These are phyloP conservation scores for Smittia sp. DNA, from an alignment of 2,888 invertebrate species.

Conservation along the genomic window DNA sequence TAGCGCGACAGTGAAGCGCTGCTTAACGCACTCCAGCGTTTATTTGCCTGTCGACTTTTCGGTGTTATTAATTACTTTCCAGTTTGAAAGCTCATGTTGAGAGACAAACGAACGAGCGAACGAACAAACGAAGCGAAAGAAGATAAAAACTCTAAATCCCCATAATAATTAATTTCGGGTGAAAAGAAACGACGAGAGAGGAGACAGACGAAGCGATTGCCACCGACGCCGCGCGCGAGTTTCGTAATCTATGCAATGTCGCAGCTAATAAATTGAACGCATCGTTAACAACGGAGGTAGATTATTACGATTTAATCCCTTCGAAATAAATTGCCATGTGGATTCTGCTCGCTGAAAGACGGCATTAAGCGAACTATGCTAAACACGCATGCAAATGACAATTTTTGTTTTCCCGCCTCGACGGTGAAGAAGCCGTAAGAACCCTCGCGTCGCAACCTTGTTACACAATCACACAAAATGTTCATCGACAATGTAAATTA, in stretches of 20 bases:
- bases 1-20: not conserved
- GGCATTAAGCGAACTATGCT: not conserved
- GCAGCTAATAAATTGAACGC: conserved; percentile 38
- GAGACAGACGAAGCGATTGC: not conserved
- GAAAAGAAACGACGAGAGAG: too few relatives aligned
- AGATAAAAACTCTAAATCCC: conserved; percentile 18
- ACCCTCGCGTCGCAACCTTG: conserved; percentile 15
- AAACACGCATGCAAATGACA: conserved; percentile 32
- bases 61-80: conserved; percentile 30
- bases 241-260: conserved; percentile 34
- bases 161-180: conserved; percentile 32
- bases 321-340: conserved; percentile 19
- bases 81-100: conserved; percentile 23
- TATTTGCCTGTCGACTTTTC: conserved; percentile 38
- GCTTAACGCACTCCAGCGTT: conserved; percentile 9
- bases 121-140: conserved; percentile 7
- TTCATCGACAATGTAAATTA: conserved; percentile 34
- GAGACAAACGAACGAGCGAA: conserved; percentile 1
- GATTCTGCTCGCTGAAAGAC: not conserved
- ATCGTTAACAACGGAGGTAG: conserved; percentile 31
- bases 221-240: not conserved
- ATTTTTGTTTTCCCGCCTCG: conserved; percentile 31
- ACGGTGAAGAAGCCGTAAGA: not conserved
- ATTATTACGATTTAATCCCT: conserved; percentile 30
- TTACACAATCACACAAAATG: conserved; percentile 23